Evolutionary conservation across 2,113 vertebrate species (phyloP).

Genomic region (Thamnophis sirtalis): DNA sequence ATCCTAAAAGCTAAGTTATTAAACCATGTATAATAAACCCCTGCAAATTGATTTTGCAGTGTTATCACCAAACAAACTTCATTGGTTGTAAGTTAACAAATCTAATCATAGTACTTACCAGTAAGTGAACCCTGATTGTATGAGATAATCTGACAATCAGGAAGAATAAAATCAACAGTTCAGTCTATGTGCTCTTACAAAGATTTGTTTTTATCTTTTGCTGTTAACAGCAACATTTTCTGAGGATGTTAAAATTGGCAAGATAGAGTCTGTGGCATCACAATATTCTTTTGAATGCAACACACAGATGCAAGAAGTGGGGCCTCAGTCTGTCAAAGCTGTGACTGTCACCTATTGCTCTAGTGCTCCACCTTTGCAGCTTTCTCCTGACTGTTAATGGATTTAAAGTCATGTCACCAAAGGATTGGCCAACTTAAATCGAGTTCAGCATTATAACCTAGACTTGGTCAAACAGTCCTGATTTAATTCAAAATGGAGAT

Average conservation of each 20-base stretch:
- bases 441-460: background rate
- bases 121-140: background rate
- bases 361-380: background rate
- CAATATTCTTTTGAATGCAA: background rate
- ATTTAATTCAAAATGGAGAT: background rate
- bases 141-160: background rate
- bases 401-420: background rate
- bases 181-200: background rate
- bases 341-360: background rate
- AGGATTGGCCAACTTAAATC: background rate
- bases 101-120: background rate
- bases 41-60: background rate
- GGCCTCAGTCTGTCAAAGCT: background rate
- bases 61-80: background rate
- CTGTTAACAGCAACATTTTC: background rate
- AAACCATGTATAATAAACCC: background rate
- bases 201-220: background rate
- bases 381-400: background rate
- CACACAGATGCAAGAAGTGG: background rate
- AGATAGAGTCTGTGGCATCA: background rate
- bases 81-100: background rate
- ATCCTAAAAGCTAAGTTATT: background rate
- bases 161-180: background rate
- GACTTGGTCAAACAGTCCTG: background rate
- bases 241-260: background rate